Percentiles rank a stretch among this genome's conserved stretches.
These are phyloP conservation scores for Sparidentex hasta DNA, from an alignment of 2,797 vertebrate genomes.

Conservation along the genomic window DNA sequence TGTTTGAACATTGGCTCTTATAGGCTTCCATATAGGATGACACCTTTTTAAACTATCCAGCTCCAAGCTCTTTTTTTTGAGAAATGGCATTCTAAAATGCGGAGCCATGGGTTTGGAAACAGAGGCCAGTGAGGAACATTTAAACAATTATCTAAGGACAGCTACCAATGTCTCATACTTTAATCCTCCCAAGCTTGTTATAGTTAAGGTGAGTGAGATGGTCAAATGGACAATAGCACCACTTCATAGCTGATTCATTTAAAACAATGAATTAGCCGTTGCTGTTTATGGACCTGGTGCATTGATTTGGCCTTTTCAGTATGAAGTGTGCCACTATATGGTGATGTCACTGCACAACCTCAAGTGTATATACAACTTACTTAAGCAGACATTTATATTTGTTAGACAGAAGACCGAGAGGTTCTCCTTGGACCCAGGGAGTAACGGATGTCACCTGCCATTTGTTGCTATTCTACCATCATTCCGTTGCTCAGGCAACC, in stretches of 20 bases:
- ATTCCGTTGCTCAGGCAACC: neutral
- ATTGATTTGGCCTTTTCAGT: neutral
- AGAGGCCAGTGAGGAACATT: neutral
- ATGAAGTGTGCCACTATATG: neutral
- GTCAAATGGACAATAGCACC: neutral
- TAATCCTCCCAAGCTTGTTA: no score
- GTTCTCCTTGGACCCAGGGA: neutral
- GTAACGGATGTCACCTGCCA: constrained; percentile 1
- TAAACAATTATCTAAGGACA: no score
- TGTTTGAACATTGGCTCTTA: no score
- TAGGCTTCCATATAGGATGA: neutral
- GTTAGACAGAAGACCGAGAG: neutral
- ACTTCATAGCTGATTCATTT: neutral
- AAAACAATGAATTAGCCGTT: neutral
- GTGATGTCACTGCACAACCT: neutral
- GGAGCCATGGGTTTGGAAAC: neutral
- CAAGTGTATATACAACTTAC: neutral
- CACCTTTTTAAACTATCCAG: neutral
- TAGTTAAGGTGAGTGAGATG: no score
- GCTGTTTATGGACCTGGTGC: neutral
- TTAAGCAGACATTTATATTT: neutral
- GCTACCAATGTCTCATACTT: no score
- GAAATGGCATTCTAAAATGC: neutral
- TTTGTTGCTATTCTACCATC: neutral
- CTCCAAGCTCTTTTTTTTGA: neutral